Percentiles rank a stretch among this genome's conserved stretches.
Evolutionary conservation across 2,888 invertebrate species (phyloP).

Genomic region (Eretmocerus hayati): DNA sequence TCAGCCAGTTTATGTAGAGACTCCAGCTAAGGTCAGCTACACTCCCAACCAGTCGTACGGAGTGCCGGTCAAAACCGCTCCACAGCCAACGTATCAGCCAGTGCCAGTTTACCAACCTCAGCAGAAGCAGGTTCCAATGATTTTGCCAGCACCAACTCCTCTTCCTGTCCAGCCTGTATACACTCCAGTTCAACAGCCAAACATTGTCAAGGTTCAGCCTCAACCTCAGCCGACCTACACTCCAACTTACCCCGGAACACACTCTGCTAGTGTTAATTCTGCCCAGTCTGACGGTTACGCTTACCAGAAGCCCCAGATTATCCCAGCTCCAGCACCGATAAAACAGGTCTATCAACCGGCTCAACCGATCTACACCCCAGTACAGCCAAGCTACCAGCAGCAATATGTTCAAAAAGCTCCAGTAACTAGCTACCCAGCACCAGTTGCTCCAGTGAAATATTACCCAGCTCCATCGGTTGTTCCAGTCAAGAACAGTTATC

Average conservation of each 20-base stretch:
- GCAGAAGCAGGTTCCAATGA: no score
- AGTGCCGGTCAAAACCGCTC: not conserved
- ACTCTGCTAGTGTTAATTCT: no score
- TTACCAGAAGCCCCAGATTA: no score
- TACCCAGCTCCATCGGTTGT: not conserved
- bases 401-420: conserved; percentile 3
- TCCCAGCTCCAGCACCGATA: conserved; percentile 6
- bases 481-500: conserved; percentile 1
- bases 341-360: not conserved
- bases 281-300: no score
- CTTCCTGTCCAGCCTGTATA: not conserved
- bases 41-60: not conserved
- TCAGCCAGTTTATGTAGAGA: not conserved
- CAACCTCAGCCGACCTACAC: no score
- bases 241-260: not conserved
- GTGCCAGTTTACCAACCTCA: no score
- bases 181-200: not conserved
- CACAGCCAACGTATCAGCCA: not conserved
- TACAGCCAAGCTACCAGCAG: not conserved
- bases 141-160: no score
- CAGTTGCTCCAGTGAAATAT: not conserved
- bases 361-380: conserved; percentile 4
- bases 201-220: no score
- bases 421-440: conserved; percentile 2
- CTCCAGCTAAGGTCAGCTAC: not conserved